Percentiles rank a stretch among this genome's conserved stretches.
These are phyloP conservation scores for Mystacornis crossleyi DNA, from an alignment of 2,113 vertebrate genomes.

Conservation along the genomic window DNA sequence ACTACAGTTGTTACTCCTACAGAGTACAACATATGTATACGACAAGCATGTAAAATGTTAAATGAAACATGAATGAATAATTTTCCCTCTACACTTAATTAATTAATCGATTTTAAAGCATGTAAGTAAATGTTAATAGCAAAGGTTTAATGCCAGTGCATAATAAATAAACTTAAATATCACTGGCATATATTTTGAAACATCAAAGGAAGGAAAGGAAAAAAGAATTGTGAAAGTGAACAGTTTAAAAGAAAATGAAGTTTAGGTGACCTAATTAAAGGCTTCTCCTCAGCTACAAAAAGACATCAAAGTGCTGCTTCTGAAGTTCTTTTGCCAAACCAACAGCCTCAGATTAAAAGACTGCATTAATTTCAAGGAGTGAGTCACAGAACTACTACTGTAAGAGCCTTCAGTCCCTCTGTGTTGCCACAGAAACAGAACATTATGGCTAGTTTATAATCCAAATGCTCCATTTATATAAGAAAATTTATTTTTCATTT, in stretches of 20 bases:
- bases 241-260: constrained; percentile 68
- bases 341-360: constrained; percentile 61
- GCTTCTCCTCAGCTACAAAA: constrained; percentile 53
- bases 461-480: constrained; percentile 35
- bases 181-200: constrained; percentile 68
- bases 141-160: constrained; percentile 73
- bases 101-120: constrained; percentile 74
- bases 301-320: constrained; percentile 62
- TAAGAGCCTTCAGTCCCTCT: constrained; percentile 15
- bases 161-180: constrained; percentile 78
- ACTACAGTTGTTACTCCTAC: constrained; percentile 1
- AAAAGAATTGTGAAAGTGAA: constrained; percentile 56
- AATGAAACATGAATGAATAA: constrained; percentile 70
- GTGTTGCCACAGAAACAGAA: constrained; percentile 57
- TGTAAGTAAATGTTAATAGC: constrained; percentile 75
- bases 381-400: constrained; percentile 36
- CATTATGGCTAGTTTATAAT: constrained; percentile 55
- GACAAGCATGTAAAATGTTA: constrained; percentile 48
- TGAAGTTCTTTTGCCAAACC: constrained; percentile 55
- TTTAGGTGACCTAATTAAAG: constrained; percentile 70
- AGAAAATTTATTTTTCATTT: constrained; percentile 59
- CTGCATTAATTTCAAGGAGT: constrained; percentile 64
- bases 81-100: constrained; percentile 68
- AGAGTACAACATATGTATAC: neutral
- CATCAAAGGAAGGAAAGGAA: constrained; percentile 67